Conservation (phyloP, 2,888 invertebrate species). For the Homarus gammarus region DNA sequence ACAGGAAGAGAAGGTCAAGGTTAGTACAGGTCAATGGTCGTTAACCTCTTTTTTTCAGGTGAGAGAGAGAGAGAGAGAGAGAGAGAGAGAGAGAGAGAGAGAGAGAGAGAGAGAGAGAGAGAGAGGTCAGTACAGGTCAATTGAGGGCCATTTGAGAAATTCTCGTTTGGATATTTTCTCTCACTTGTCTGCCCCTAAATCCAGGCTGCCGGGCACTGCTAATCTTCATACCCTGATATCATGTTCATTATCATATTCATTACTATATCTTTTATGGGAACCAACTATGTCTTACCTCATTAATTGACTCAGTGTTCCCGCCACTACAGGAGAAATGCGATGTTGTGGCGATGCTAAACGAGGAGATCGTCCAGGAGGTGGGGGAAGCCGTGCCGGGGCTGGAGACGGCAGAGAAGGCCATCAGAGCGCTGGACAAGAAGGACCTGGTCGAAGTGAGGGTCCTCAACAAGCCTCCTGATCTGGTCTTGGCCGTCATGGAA, state of each 20-base stretch:
- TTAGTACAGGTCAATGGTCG: too few species aligned
- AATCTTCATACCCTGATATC: not conserved
- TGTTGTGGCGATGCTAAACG: conserved; percentile 53
- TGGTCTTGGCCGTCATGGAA: conserved; percentile 95
- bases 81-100: too few species aligned
- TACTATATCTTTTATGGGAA: not conserved
- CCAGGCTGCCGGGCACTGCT: too few species aligned
- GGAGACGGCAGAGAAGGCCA: conserved; percentile 89
- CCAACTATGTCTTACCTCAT: too few species aligned
- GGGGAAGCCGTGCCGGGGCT: conserved; percentile 90
- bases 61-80: too few species aligned
- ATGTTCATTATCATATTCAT: not conserved
- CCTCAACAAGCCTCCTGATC: conserved; percentile 91
- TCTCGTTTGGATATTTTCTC: too few species aligned
- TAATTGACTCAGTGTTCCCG: too few species aligned
- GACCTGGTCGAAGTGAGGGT: conserved; percentile 94
- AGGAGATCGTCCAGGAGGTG: conserved; percentile 68
- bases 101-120: too few species aligned
- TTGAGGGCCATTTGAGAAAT: too few species aligned
- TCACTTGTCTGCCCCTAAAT: too few species aligned
- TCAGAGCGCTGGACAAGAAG: conserved; percentile 91
- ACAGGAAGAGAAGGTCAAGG: conserved; percentile 74
- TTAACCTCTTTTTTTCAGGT: too few species aligned
- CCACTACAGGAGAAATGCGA: conserved; percentile 73
- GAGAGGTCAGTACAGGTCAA: too few species aligned